Percentiles rank a stretch among this genome's conserved stretches.
Conservation (phyloP, 2,888 invertebrate species). For the Uropetala carovei region DNA sequence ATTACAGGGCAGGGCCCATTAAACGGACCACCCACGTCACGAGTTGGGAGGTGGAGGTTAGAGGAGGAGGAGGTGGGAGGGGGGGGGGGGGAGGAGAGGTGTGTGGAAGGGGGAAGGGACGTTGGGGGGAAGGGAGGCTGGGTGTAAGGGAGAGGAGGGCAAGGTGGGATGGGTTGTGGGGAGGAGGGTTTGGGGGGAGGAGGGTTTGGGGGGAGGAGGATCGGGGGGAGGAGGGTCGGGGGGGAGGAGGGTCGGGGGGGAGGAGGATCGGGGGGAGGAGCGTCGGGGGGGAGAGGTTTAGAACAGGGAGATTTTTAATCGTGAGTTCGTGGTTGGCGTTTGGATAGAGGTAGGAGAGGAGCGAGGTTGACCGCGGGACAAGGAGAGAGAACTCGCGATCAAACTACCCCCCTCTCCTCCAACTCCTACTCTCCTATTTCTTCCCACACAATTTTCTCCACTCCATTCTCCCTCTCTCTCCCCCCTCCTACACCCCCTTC, state of each 20-base stretch:
- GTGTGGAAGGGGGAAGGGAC: neutral
- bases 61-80: neutral
- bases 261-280: neutral
- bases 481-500: too few relatives aligned
- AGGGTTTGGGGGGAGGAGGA: neutral
- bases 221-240: neutral
- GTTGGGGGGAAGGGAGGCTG: neutral
- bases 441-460: too few relatives aligned
- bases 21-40: conserved; percentile 54
- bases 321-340: neutral
- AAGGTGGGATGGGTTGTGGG: neutral
- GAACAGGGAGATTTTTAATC: conserved; percentile 22
- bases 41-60: conserved; percentile 24
- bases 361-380: neutral
- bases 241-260: neutral
- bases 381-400: neutral
- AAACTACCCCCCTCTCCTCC: neutral
- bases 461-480: too few relatives aligned
- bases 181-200: too few relatives aligned
- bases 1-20: conserved; percentile 52
- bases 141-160: neutral
- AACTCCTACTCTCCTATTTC: neutral
- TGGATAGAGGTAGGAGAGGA: neutral
- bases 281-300: neutral
- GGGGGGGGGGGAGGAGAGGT: too few relatives aligned